These are phyloP conservation scores for Anthophora plumipes DNA, from an alignment of 2,888 invertebrate species.

Conservation along the genomic window DNA sequence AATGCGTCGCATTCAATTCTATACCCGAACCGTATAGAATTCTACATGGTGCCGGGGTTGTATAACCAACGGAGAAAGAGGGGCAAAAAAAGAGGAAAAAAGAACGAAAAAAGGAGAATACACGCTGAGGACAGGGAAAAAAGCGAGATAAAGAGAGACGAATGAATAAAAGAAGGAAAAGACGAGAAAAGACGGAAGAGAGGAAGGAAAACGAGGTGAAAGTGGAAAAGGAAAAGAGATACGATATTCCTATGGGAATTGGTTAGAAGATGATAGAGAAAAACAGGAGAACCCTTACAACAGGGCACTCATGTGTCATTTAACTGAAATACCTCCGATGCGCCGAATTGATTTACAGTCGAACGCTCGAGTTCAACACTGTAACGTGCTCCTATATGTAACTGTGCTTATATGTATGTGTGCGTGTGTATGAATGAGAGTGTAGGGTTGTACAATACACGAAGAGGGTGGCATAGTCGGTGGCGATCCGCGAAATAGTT, in stretches of 20 bases:
- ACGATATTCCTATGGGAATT: neutral
- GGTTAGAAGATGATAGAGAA: slow-evolving; percentile 10
- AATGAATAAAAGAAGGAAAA: neutral
- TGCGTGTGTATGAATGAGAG: slow-evolving; percentile 4
- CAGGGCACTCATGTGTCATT: slow-evolving; percentile 79
- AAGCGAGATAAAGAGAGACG: neutral
- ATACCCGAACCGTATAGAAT: slow-evolving; percentile 64
- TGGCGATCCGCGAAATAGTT: slow-evolving; percentile 71
- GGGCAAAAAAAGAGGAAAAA: neutral
- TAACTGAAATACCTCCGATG: slow-evolving; percentile 83
- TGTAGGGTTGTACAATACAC: slow-evolving; percentile 16
- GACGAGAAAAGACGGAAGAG: neutral
- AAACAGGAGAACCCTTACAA: slow-evolving; percentile 35
- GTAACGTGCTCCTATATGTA: neutral
- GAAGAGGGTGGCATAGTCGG: slow-evolving; percentile 54
- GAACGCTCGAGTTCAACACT: slow-evolving; percentile 40
- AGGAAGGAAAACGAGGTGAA: slow-evolving; percentile 4
- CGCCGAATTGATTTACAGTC: slow-evolving; percentile 82
- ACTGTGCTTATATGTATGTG: too few relatives aligned
- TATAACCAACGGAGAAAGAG: slow-evolving; percentile 31
- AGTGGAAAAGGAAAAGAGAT: slow-evolving; percentile 7
- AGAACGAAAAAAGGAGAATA: neutral
- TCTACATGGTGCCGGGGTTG: slow-evolving; percentile 51
- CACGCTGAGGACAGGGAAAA: too few relatives aligned
- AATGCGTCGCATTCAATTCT: slow-evolving; percentile 82